Evolutionary conservation across 2,113 vertebrate species (phyloP).

Genomic region (Azemiops feae): DNA sequence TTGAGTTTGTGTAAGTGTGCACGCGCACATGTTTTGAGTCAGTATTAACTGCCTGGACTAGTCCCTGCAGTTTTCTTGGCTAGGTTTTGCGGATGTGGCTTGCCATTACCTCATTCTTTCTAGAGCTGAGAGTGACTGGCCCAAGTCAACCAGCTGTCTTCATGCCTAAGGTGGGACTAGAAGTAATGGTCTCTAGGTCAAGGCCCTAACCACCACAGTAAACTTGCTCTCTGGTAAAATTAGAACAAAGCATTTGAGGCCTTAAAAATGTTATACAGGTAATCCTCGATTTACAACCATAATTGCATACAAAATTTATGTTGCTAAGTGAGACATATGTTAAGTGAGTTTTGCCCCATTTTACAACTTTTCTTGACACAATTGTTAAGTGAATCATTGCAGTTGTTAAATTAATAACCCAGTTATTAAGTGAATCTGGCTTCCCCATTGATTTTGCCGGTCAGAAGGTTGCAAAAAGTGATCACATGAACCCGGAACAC

Average conservation of each 20-base stretch:
- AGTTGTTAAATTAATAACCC: not conserved
- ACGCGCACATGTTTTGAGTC: not conserved
- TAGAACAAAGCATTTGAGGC: not conserved
- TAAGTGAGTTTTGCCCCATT: not conserved
- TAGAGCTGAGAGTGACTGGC: not conserved
- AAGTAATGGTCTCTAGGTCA: not conserved
- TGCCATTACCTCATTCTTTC: not conserved
- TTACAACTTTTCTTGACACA: not conserved
- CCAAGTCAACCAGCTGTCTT: not conserved
- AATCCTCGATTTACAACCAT: not conserved
- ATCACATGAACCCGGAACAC: not conserved
- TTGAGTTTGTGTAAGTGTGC: not conserved
- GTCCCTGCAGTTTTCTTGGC: not conserved
- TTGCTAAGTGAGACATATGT: not conserved
- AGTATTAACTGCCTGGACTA: not conserved
- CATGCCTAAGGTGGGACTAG: not conserved
- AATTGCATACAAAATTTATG: not conserved
- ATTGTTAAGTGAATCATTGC: not conserved
- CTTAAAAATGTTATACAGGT: not conserved
- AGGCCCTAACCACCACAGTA: not conserved
- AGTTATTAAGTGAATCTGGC: not conserved
- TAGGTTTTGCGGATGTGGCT: not conserved
- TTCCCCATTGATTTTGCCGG: not conserved
- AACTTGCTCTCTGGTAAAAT: not conserved
- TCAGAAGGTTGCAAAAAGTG: not conserved